Evolutionary conservation across 2,797 vertebrate species (phyloP), one percentile per base, ranked within the genome.

Genomic region (Poeciliopsis turneri): DNA sequence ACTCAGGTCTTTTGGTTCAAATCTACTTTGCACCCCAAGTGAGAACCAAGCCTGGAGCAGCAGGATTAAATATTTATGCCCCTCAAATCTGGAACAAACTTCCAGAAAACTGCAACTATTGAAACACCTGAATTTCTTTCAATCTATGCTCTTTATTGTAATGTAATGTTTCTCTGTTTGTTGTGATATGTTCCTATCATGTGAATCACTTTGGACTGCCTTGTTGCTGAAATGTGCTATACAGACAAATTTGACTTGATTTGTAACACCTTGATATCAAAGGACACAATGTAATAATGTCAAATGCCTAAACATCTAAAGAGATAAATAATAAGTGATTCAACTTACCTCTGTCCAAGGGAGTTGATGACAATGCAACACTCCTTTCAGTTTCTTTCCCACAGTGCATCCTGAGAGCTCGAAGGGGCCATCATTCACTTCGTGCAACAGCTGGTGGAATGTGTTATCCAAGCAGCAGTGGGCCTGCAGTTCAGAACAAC

Each of bases 401-500:
- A 89, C 89, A 78, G 41, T 90, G 76, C 13, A 72, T 33, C 20
- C 36, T 85, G 51, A 79, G 79, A 87, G 82, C 49, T 88, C 81
- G 2, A 77, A 78, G 30, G 12, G 28, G 28, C 74, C 64, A 82
- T 84, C 53, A 75, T 64, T 87, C 82, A 84, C 76, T 85, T 78
- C 49, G 16, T n/a, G 10, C 70, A 91, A 85, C 92, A 93, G 90
- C 90, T 91, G 90, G 86, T 80, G 39, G 71, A 36, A 57, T 81
- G 75, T 53, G 36, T 77, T 78, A 81, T 84, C 75, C 83, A 49
- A 68, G 64, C 36, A 68, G 25, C 39, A 68, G 64, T 25, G 13
- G 64, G 39, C 20, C 25, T 25, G 64, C 36, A 41, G 36, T 10
- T 12, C 36, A 23, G 36, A 41, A 41, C 64, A 68, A 36, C 36